Base-by-base conservation (phyloP, 2,888 invertebrate species). In the Eupithecia exiguata region DNA sequence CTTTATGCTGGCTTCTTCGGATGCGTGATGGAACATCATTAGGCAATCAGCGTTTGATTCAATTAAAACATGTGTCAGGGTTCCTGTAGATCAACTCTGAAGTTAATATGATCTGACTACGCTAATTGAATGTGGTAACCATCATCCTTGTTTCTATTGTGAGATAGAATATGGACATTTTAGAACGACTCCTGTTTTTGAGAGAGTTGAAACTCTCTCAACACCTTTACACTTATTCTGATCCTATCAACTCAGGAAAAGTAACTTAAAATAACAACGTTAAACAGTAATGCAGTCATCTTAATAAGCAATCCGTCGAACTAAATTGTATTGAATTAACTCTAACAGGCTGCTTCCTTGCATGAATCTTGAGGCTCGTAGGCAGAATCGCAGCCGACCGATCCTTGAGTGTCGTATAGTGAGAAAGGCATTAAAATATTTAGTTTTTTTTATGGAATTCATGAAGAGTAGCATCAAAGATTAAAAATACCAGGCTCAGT, bases 61-160 rank as follows among this genome's bases (percentile, higher is more conserved):
- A 58, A 53, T 21, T 61, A 65, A 21, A 53, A 25, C 68, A 72
- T 43, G 35, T 62, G n/a, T 62, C 70, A 67, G 58, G 58, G 25
- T 25, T 58, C 12, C 63, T n/a, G 5, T 68, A 78, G 83, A 81
- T 84, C 80, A 85, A 84, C 81, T 83, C 69, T 76, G 69, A 77
- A 74, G 78, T 77, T 67, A 74, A 82, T 75, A 65, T 78, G 80
- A 76, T 78, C 78, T 77, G 71, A 78, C 77, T 78, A 67, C 74
- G 72, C 65, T 74, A 71, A 72, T 73, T 69, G 43, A 63, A 69
- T 43, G 30, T 71, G 49, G 35, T 43, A n/a, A 6, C 43, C 25
- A 63, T 70, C 21, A 62, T 62, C 36, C 21, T 63, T 62, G n/a
- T 58, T 5, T 58, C 3, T 21, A 21, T 53, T 21, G 10, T 7